Base-by-base conservation (phyloP, 1,140 invertebrate genomes). In the Halictus rubicundus region DNA sequence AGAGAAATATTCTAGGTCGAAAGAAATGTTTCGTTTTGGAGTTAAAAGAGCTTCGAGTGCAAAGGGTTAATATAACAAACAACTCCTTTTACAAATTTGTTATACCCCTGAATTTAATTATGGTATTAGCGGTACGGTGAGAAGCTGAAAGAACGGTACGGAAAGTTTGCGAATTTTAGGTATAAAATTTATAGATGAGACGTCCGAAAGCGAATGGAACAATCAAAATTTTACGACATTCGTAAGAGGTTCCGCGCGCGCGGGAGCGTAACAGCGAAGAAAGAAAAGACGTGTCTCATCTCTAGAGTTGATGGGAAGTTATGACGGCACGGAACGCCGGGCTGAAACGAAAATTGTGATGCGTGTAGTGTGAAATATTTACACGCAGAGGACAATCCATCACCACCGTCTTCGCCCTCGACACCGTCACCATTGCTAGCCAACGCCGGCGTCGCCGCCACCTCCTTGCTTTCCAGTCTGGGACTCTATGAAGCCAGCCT, bases 361-460 rank as follows among this genome's bases (percentile, higher is more conserved):
- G 88, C 89, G 87, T 90, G 86, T 88, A 87, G 89, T 87, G 87
- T 88, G 83, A 89, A 88, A 90, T 89, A 90, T 90, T 90, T 89
- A 89, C 87, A 89, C 87, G 86, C 79, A 63, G 75, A 85, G 86
- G 88, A 90, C 89, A 89, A 90, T 90, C 87, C 89, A 89, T 90
- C 89, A 90, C 72, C 80, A 68, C 64, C 79, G 79, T 65, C 71
- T 79, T 81, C 78, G 73, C 78, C 70, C 81, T 77, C 68, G 78
- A 37, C 76, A 78, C 68, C 80, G 82, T 87, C 81, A 66, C 72
- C 70, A 69, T 83, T 75, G 80, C 85, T 61, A 77, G 52, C 49
- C 78, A 68, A 82, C 78, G 75, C 49, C 81, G 78, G 49, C 71
- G 52, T 68, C 69, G 52, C 72, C 73, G 59, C 60, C 79, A 39